Evolutionary conservation across 1,140 invertebrate species (phyloP).

Genomic region (Cardiocondyla obscurior): DNA sequence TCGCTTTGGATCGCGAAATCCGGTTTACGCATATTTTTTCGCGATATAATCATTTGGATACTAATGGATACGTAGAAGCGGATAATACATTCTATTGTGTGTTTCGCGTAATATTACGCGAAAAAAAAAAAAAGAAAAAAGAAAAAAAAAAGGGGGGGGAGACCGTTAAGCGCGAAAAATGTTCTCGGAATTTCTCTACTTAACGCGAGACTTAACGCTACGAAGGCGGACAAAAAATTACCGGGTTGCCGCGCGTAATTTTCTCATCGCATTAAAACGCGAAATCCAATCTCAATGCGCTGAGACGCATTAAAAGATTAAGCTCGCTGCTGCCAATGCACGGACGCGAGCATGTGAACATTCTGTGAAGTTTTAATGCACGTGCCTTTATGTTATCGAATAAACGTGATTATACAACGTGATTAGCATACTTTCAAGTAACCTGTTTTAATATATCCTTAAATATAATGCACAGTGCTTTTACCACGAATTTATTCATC

Average conservation of each 20-base stretch:
- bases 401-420: constrained; percentile 55
- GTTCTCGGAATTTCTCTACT: constrained; percentile 44
- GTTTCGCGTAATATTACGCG: constrained; percentile 7
- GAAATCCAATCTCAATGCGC: constrained; percentile 56
- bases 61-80: constrained; percentile 38
- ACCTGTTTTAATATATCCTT: constrained; percentile 50
- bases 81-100: constrained; percentile 26
- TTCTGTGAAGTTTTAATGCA: constrained; percentile 52
- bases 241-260: constrained; percentile 48
- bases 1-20: constrained; percentile 20
- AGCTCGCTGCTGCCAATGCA: constrained; percentile 47
- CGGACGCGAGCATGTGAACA: constrained; percentile 36
- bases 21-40: constrained; percentile 27
- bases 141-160: too few relatives aligned
- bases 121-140: too few relatives aligned
- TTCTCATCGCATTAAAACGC: constrained; percentile 56
- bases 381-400: constrained; percentile 52
- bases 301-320: constrained; percentile 58
- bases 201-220: constrained; percentile 44
- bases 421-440: constrained; percentile 52
- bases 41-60: constrained; percentile 44
- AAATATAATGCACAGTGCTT: constrained; percentile 32
- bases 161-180: constrained; percentile 4
- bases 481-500: constrained; percentile 24
- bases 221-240: constrained; percentile 33